phyloP scores from a whole-genome alignment of 2,888 invertebrate species.

The Oxyscelio sp. region DNA sequence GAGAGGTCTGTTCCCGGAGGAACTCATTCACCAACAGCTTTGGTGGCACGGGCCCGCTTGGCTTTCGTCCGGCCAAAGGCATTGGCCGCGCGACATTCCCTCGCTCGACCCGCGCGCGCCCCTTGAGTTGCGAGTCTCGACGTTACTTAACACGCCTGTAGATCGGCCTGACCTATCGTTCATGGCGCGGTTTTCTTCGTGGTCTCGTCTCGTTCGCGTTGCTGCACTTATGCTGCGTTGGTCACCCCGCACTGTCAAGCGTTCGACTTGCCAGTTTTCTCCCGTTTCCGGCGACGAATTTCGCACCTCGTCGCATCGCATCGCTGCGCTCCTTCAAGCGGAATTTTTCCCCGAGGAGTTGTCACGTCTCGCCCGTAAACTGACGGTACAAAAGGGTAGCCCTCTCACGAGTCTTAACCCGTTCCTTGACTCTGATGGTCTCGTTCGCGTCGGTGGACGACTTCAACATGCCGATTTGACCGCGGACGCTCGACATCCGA shows the following conservation, averaged over 20 bases:
- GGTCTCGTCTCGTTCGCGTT: neutral
- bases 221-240: neutral
- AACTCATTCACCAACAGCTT: no score
- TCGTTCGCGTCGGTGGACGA: neutral
- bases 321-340: no score
- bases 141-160: neutral
- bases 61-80: constrained; percentile 5
- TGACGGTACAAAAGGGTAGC: neutral
- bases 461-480: neutral
- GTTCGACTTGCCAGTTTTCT: no score
- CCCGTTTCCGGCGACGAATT: neutral
- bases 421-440: neutral
- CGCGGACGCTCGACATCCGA: no score
- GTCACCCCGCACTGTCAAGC: neutral
- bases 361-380: no score
- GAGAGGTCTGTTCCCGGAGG: constrained; percentile 82
- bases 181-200: no score
- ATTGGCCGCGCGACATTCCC: neutral
- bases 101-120: neutral
- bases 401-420: neutral
- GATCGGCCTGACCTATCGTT: neutral
- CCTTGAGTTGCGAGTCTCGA: neutral
- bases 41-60: constrained; percentile 57
- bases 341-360: neutral
- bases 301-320: neutral